A percentile compares a stretch with the other conserved stretches of the same genome.
Evolutionary conservation across 2,888 invertebrate genomes (phyloP).

Genomic region (Papilio elwesi): DNA sequence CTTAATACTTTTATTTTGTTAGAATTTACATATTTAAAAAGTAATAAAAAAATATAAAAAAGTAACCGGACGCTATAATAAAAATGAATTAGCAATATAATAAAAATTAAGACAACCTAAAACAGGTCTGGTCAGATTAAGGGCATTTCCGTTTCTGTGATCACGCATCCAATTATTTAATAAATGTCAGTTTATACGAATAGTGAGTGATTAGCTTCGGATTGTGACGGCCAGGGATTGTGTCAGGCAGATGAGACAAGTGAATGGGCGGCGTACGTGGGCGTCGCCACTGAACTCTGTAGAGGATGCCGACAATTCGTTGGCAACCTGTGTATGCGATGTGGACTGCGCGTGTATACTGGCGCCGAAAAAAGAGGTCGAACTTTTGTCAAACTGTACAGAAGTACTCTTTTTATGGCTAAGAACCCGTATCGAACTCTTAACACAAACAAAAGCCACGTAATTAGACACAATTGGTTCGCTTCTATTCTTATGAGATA

Average conservation of each 20-base stretch:
- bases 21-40: too few species aligned
- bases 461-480: too few species aligned
- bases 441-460: too few species aligned
- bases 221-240: background rate
- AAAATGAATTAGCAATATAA: too few species aligned
- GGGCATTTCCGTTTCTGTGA: constrained; percentile 28
- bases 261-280: constrained; percentile 73
- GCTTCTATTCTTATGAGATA: too few species aligned
- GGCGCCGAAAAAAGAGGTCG: constrained; percentile 27
- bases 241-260: constrained; percentile 45
- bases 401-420: background rate
- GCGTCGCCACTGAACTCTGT: constrained; percentile 74
- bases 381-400: background rate
- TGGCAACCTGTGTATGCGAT: constrained; percentile 55
- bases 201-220: constrained; percentile 48
- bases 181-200: constrained; percentile 56
- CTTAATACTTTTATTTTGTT: too few species aligned
- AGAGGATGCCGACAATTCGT: constrained; percentile 77
- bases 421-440: too few species aligned
- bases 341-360: constrained; percentile 3
- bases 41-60: too few species aligned
- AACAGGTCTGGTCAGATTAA: constrained; percentile 24
- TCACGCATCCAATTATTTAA: constrained; percentile 25
- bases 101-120: background rate
- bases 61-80: too few species aligned